Evolutionary conservation across 2,797 vertebrate species (phyloP).

Genomic region (Oophaga sylvatica): DNA sequence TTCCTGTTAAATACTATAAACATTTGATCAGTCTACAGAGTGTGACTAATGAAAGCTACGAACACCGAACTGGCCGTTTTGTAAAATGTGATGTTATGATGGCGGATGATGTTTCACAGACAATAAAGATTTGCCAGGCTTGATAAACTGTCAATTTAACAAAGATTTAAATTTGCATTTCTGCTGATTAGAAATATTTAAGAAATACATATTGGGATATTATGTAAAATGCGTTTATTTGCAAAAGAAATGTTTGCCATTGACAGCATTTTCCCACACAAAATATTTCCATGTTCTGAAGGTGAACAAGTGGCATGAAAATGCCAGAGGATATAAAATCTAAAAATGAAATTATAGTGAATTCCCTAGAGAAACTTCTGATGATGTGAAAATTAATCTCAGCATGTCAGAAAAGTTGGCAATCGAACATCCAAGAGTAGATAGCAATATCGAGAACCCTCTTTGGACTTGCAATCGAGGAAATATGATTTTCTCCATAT

Average conservation of each 20-base stretch:
- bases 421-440: constrained; percentile 50
- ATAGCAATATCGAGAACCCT: constrained; percentile 57
- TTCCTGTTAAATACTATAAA: neutral
- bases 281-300: constrained; percentile 33
- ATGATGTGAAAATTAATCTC: constrained; percentile 67
- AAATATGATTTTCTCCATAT: constrained; percentile 56
- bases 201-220: neutral
- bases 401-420: constrained; percentile 59
- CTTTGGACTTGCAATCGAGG: constrained; percentile 49
- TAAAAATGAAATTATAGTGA: constrained; percentile 64
- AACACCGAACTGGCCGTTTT: neutral
- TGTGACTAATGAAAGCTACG: neutral
- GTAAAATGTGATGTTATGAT: neutral
- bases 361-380: constrained; percentile 62
- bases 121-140: constrained; percentile 7
- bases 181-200: neutral
- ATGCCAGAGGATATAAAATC: constrained; percentile 62
- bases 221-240: constrained; percentile 5
- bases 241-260: constrained; percentile 6
- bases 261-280: constrained; percentile 19
- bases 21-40: neutral
- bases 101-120: constrained; percentile 5
- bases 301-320: constrained; percentile 45
- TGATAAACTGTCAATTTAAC: neutral
- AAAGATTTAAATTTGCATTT: neutral